Evolutionary conservation across 53 echinoderm and acorn worm species (phyloP), one percentile per base, ranked within the genome.

Genomic region (Mesocentrotus franciscanus): DNA sequence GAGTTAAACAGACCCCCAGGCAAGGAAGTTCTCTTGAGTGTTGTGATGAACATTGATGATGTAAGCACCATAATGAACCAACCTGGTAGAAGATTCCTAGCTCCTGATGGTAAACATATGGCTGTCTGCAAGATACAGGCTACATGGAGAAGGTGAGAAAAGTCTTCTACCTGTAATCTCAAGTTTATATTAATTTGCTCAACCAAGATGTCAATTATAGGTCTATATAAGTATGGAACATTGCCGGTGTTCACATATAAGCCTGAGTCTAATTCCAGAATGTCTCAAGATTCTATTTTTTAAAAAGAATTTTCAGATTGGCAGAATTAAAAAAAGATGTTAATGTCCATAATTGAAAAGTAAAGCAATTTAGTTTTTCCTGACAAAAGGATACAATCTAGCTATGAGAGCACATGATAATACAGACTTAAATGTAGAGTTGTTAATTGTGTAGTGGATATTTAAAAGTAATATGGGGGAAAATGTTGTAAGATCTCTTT

Each of bases 101-200:
- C 96, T 9, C 96, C 96, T 5, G 97, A 97, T 56, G 98, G 98
- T 6, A 75, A 96, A 34, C 96, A 96, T 24, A 95, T 97, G 56
- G 98, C 98, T 11, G 98, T 97, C 18, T 95, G 96, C 29, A 97
- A 95, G 95, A 97, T 97, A 95, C 98, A 98, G 56, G 95, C 98
- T 42, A 98, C 97, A 0, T 98, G 97, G 97, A 95, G 98, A 62
- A 94, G 97, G 74, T 97, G 93, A 72, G 92, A 61, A 70, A 70
- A 36, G n/a, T 18, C n/a, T 90, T 62, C 13, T 9, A 9, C 26
- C 29, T 27, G 24, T 74, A 10, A n/a, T 75, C 11, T 33, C 12
- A 76, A 76, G 33, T 32, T 4, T 29, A 10, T 27, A 29, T 30
- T 75, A 9, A 11, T 30, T 33, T 20, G 13, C 9, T 76, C n/a